Base-by-base conservation (phyloP, 2,888 invertebrate species). In the Rhagophthalmus giganteus region DNA sequence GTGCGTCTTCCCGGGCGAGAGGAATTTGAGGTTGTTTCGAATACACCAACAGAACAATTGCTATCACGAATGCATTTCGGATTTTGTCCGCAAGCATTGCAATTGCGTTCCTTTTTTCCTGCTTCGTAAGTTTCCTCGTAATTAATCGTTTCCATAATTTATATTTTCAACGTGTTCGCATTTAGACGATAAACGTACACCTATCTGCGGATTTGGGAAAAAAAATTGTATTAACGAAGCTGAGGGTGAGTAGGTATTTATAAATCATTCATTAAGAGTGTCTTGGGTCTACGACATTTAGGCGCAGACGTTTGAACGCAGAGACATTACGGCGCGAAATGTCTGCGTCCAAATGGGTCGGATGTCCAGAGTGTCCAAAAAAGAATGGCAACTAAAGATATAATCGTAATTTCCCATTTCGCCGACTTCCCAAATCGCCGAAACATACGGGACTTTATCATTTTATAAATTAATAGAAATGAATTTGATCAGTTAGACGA, bases 31-130 rank as follows among this genome's bases (percentile, higher is more conserved):
- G 34, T 85, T 78, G 65, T 85, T 81, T 64, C 80, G 80, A 70
- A 76, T 81, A 28, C 85, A 85, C 68, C 83, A 85, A 1, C 84
- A 85, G 70, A 76, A 79, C 37, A 85, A 84, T 66, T 85, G 85
- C 62, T 82, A 84, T 62, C 74, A 83, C 67, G 85, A 85, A 68
- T 85, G 85, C 56, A 67, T 84, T 44, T 77, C 84, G 2, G 84
- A 85, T 70, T 84, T 80, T 55, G 84, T 84, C 0, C 66, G 77
- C 33, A 65, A 71, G 2, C 70, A 74, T 54, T 85, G 85, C 64
- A 80, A 78, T 1, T 85, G 85, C 62, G 83, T 83, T 2, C 80
- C 81, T 63, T 83, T 83, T 58, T 82, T 83, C 35, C 82, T 85
- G 82, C 84, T 84, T 25, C 61, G 73, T 72, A 59, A 67, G 63